These are phyloP conservation scores for Aethes cnicana DNA, from an alignment of 2,888 invertebrate species.

Conservation along the genomic window DNA sequence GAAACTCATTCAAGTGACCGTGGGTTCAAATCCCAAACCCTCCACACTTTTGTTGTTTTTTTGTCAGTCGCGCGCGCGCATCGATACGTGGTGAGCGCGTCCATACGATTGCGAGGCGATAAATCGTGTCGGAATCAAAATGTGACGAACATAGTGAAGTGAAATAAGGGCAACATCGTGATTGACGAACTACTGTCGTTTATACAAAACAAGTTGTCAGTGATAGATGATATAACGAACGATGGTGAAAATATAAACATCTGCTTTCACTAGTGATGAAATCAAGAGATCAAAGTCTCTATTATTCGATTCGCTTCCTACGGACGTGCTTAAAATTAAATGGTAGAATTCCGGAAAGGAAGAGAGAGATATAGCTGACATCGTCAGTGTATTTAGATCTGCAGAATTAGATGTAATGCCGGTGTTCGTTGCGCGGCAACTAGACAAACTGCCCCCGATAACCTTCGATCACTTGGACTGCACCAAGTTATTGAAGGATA, in stretches of 20 bases:
- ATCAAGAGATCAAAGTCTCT: not conserved
- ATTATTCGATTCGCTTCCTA: conserved; percentile 1
- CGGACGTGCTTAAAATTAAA: not conserved
- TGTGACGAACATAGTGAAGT: no score
- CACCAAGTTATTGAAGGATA: conserved; percentile 25
- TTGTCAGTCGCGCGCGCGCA: no score
- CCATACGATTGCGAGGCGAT: no score
- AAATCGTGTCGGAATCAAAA: no score
- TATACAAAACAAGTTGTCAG: not conserved
- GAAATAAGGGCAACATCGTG: no score
- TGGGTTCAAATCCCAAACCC: no score
- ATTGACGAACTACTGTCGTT: not conserved
- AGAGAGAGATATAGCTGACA: conserved; percentile 10
- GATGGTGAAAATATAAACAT: not conserved
- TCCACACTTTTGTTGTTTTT: no score
- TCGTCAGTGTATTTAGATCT: conserved; percentile 6
- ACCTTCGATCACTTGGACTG: conserved; percentile 5
- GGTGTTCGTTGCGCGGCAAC: conserved; percentile 16
- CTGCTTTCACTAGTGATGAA: not conserved
- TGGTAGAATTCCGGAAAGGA: conserved; percentile 11
- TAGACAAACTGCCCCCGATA: conserved; percentile 22
- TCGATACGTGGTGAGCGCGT: no score
- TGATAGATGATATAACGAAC: not conserved
- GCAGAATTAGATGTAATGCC: conserved; percentile 12
- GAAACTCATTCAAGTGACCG: no score